A percentile compares a stretch with the other conserved stretches of the same genome.
These are phyloP conservation scores for Cylindroiulus punctatus DNA, from an alignment of 2,888 invertebrate genomes.

Conservation along the genomic window DNA sequence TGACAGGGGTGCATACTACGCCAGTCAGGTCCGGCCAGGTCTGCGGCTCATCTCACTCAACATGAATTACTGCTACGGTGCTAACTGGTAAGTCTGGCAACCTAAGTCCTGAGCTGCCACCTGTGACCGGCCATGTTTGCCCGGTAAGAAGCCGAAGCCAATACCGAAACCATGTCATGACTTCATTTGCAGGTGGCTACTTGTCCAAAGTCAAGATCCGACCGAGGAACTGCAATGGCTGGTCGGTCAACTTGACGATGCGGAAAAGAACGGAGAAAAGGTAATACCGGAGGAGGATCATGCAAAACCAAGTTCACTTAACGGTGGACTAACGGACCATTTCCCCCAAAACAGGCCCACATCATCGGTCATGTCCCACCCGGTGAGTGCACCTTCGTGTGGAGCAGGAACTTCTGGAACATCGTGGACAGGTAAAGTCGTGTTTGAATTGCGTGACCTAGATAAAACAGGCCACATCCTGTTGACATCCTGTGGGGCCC, in stretches of 20 bases:
- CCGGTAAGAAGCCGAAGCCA: too few relatives aligned
- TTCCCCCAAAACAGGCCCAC: too few relatives aligned
- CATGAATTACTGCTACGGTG: conserved; percentile 66
- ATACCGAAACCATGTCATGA: too few relatives aligned
- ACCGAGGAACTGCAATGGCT: conserved; percentile 95
- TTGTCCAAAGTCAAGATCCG: conserved; percentile 95
- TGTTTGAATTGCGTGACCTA: too few relatives aligned
- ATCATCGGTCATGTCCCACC: conserved; percentile 98
- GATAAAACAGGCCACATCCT: too few relatives aligned
- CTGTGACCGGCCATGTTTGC: too few relatives aligned
- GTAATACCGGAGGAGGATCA: too few relatives aligned
- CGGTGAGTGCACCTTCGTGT: conserved; percentile 93
- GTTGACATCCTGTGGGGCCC: too few relatives aligned
- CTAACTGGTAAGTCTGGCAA: conserved; percentile 58
- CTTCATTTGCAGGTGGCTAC: conserved; percentile 88
- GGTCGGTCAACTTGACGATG: conserved; percentile 90
- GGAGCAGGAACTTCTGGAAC: conserved; percentile 93
- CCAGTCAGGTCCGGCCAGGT: conserved; percentile 64
- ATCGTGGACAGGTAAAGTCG: conserved; percentile 80
- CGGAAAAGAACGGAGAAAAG: conserved; percentile 92
- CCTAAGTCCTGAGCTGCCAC: too few relatives aligned
- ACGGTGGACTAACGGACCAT: too few relatives aligned
- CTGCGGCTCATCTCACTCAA: conserved; percentile 67
- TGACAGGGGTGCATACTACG: conserved; percentile 69
- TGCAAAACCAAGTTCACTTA: too few relatives aligned